These are phyloP conservation scores for Vannuccia rotundouncinata DNA, from an alignment of 2,888 invertebrate species.

Conservation along the genomic window DNA sequence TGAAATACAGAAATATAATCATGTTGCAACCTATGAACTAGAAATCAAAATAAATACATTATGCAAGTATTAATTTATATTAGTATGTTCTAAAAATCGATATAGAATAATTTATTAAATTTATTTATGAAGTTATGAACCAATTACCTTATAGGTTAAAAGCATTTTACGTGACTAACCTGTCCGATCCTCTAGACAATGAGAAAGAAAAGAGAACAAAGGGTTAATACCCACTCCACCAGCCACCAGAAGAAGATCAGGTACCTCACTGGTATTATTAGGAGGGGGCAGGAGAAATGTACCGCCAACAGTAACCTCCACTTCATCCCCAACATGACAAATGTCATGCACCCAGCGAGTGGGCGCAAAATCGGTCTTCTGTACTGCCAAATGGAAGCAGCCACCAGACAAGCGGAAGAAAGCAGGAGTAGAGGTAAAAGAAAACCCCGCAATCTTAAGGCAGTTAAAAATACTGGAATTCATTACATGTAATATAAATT, in stretches of 20 bases:
- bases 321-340: background rate
- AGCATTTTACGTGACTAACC: too few species aligned
- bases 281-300: background rate
- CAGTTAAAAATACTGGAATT: background rate
- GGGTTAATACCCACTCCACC: slow-evolving; percentile 29
- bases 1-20: too few species aligned
- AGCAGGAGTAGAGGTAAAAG: background rate
- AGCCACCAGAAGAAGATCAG: background rate
- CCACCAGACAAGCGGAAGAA: background rate
- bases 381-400: slow-evolving; percentile 13
- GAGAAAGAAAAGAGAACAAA: background rate
- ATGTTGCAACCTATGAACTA: too few species aligned
- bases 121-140: too few species aligned
- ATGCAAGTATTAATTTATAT: too few species aligned
- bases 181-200: background rate
- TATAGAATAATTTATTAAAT: too few species aligned
- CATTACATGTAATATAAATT: background rate
- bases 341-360: background rate
- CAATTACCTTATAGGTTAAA: too few species aligned
- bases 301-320: slow-evolving; percentile 12
- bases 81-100: too few species aligned
- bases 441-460: background rate
- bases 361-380: slow-evolving; percentile 4
- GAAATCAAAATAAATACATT: too few species aligned
- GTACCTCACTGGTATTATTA: background rate